Evolutionary conservation across 2,113 vertebrate genomes (phyloP).

Genomic region (Pelodiscus sinensis): DNA sequence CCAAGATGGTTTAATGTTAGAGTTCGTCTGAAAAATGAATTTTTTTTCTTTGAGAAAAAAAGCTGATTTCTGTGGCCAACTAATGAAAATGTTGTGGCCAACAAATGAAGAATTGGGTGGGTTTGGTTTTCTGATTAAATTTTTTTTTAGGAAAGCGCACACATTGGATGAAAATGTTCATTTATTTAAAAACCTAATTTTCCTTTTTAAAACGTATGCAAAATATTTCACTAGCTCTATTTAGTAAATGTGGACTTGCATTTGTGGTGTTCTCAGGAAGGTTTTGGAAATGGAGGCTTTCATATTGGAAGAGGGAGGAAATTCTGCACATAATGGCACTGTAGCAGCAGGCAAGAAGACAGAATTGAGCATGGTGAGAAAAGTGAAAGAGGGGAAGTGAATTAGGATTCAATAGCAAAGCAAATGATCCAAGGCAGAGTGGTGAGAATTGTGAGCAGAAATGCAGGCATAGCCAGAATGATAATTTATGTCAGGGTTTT

Average conservation of each 20-base stretch:
- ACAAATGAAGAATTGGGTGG: no score
- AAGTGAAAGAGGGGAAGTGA: background rate
- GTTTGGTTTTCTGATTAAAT: no score
- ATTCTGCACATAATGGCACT: background rate
- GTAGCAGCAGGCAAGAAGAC: background rate
- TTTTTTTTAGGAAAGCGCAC: background rate
- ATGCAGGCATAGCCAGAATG: background rate
- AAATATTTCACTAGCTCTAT: background rate
- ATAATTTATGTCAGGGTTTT: background rate
- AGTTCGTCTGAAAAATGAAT: no score
- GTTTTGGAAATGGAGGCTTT: background rate
- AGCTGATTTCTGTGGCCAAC: no score
- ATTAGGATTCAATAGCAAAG: background rate
- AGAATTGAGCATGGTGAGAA: background rate
- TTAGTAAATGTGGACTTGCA: background rate
- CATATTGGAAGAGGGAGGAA: background rate
- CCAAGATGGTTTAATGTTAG: no score
- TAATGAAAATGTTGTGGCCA: no score
- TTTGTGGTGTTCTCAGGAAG: background rate
- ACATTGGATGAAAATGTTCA: background rate
- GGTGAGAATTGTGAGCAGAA: background rate
- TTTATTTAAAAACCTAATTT: background rate
- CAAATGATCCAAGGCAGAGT: background rate
- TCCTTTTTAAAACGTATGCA: background rate
- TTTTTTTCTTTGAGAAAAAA: no score